These are phyloP conservation scores for Caenorhabditis sp. DNA, from an alignment of 2,888 invertebrate species.

Conservation along the genomic window DNA sequence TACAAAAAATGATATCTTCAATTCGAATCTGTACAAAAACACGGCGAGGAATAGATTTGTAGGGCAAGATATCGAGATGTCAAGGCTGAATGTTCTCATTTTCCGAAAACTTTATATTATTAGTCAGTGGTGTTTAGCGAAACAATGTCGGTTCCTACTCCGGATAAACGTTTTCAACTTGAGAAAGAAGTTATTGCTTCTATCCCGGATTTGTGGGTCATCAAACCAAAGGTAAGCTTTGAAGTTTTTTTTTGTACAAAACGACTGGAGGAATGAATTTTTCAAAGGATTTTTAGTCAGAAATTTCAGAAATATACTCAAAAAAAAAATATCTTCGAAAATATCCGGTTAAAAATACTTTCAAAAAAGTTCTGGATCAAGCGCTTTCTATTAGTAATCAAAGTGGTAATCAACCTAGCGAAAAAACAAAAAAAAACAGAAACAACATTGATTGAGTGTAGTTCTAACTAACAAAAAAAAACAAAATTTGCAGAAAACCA, in stretches of 20 bases:
- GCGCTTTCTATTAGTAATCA: too few species aligned
- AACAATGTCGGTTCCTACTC: conserved; percentile 43
- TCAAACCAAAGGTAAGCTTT: conserved; percentile 65
- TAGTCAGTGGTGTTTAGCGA: background rate
- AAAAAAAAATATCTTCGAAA: too few species aligned
- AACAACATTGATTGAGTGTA: too few species aligned
- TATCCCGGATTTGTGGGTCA: conserved; percentile 65
- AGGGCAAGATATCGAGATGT: conserved; percentile 31
- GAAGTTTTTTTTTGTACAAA: too few species aligned
- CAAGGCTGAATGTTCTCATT: background rate
- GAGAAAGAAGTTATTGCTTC: conserved; percentile 59
- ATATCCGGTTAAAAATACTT: too few species aligned
- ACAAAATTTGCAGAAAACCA: too few species aligned
- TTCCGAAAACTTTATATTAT: background rate
- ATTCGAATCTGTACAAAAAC: background rate
- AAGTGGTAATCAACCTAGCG: too few species aligned
- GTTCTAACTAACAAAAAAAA: background rate
- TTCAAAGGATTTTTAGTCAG: too few species aligned
- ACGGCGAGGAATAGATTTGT: conserved; percentile 19
- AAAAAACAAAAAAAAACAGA: too few species aligned
- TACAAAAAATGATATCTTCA: background rate
- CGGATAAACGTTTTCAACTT: conserved; percentile 60
- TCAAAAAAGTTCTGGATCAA: too few species aligned
- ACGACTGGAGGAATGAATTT: too few species aligned
- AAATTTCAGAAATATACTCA: too few species aligned